A percentile compares a stretch with the other conserved stretches of the same genome.
Conservation (phyloP, 2,113 vertebrate genomes). For the Delphinapterus leucas region DNA sequence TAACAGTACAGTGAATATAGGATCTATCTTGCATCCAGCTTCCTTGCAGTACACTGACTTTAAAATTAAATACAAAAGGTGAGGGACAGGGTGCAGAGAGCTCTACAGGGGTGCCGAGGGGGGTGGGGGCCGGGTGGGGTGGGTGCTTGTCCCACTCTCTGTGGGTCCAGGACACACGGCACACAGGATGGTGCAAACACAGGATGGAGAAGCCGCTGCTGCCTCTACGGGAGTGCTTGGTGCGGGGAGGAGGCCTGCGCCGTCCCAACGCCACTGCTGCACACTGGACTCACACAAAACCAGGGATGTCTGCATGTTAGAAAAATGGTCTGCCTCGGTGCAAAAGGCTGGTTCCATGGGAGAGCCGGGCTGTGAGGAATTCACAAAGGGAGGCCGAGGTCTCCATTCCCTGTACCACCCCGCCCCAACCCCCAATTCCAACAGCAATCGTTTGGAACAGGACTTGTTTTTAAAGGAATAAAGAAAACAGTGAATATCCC, state of each 20-base stretch:
- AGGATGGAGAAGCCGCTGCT: constrained; percentile 88
- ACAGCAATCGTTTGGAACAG: constrained; percentile 84
- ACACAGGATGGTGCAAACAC: constrained; percentile 89
- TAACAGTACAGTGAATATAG: constrained; percentile 99
- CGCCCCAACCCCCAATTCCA: constrained; percentile 54
- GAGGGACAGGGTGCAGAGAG: constrained; percentile 93
- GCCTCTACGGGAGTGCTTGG: constrained; percentile 89
- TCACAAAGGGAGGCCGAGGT: constrained; percentile 74
- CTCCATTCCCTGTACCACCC: constrained; percentile 65
- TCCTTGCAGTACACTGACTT: constrained; percentile 99
- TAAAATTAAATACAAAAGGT: constrained; percentile 99
- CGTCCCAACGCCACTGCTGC: constrained; percentile 88
- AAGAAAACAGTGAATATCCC: constrained; percentile 70
- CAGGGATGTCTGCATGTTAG: constrained; percentile 87
- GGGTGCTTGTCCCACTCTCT: constrained; percentile 80
- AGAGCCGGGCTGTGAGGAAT: constrained; percentile 84
- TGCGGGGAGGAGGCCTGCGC: constrained; percentile 85
- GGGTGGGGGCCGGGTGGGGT: constrained; percentile 40
- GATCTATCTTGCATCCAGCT: constrained; percentile 99
- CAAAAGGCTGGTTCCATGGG: constrained; percentile 88
- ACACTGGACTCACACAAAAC: constrained; percentile 82
- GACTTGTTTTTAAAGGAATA: constrained; percentile 75
- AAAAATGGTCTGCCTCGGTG: constrained; percentile 84
- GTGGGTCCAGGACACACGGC: constrained; percentile 88
- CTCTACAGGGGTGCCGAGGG: constrained; percentile 93